Percentiles rank a stretch among this genome's conserved stretches.
These are phyloP conservation scores for Branchipolynoe longqiensis DNA, from an alignment of 2,888 invertebrate species.

Conservation along the genomic window DNA sequence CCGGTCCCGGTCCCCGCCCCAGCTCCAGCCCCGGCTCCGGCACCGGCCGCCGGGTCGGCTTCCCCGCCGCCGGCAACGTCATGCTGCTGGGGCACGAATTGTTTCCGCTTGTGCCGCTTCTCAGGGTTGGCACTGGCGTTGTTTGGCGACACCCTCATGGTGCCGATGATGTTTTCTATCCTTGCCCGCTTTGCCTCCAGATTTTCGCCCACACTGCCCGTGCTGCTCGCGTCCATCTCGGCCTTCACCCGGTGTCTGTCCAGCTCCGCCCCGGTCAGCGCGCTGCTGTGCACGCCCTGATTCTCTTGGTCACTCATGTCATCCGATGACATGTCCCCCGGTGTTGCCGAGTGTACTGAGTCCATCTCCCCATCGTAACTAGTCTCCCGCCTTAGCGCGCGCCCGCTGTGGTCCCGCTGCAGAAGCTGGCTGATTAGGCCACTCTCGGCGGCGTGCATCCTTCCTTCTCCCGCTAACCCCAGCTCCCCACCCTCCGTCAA, in stretches of 20 bases:
- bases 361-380: constrained; percentile 60
- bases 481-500: constrained; percentile 82
- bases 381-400: constrained; percentile 51
- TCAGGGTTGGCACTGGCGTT: constrained; percentile 38
- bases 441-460: constrained; percentile 15
- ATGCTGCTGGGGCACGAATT: constrained; percentile 96
- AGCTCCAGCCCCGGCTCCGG: too few relatives aligned
- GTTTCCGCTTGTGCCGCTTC: constrained; percentile 88
- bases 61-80: constrained; percentile 81
- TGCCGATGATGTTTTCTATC: constrained; percentile 96
- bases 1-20: too few relatives aligned
- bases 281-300: constrained; percentile 14
- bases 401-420: constrained; percentile 29
- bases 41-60: constrained; percentile 83
- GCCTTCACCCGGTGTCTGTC: constrained; percentile 54
- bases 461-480: not conserved
- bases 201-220: constrained; percentile 65
- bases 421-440: constrained; percentile 44
- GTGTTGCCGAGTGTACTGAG: constrained; percentile 41
- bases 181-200: constrained; percentile 91
- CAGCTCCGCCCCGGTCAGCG: constrained; percentile 42
- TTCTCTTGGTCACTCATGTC: constrained; percentile 64
- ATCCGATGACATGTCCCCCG: constrained; percentile 59
- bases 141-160: constrained; percentile 87
- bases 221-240: constrained; percentile 18